Conservation (phyloP, 2,797 vertebrate genomes). For the Furcifer pardalis region DNA sequence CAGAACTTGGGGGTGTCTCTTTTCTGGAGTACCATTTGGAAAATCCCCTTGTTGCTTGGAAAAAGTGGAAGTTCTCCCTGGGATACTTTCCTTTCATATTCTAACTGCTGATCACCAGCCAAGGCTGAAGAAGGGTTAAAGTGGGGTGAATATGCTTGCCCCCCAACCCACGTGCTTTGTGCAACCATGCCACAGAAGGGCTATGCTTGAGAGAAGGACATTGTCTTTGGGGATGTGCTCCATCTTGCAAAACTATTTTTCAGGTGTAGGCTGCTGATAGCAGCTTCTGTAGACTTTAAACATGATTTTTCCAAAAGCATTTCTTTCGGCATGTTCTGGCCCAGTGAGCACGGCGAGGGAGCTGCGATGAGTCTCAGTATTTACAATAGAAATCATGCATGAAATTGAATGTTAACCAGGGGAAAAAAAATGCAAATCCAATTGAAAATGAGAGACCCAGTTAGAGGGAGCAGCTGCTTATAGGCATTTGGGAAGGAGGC, state of each 20-base stretch:
- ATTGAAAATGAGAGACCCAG: conserved; percentile 54
- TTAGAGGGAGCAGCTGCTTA: conserved; percentile 31
- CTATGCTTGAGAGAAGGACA: background rate
- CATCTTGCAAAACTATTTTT: conserved; percentile 9
- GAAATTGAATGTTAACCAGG: conserved; percentile 71
- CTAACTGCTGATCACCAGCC: no score
- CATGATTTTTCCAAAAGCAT: background rate
- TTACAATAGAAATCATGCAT: conserved; percentile 65
- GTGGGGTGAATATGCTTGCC: background rate
- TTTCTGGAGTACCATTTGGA: no score
- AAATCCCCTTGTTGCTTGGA: no score
- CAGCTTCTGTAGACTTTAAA: background rate
- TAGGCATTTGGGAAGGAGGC: background rate
- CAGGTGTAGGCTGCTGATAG: conserved; percentile 15
- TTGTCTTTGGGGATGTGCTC: background rate
- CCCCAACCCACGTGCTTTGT: no score
- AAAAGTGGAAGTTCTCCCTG: no score
- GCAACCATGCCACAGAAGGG: background rate
- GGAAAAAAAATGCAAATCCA: conserved; percentile 56
- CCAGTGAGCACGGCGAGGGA: conserved; percentile 17
- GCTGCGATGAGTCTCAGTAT: conserved; percentile 28
- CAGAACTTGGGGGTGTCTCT: no score
- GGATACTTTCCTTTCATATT: no score
- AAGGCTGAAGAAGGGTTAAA: background rate
- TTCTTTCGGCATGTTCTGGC: background rate